Conservation (phyloP, 2,888 invertebrate species). For the Oscheius sp. region DNA sequence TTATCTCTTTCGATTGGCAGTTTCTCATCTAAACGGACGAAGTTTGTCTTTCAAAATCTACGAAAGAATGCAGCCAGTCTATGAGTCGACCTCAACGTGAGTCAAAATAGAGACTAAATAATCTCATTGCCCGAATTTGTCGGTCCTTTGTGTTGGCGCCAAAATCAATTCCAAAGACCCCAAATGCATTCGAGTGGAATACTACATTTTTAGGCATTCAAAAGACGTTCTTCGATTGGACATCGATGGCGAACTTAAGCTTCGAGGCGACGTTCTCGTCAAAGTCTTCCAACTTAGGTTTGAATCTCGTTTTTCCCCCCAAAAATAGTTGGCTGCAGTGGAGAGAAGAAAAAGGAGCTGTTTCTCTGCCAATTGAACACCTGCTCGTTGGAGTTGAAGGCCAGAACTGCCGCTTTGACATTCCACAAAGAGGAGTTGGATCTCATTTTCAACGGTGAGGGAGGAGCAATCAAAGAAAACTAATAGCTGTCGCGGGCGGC, state of each 20-base stretch:
- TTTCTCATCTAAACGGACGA: conserved; percentile 66
- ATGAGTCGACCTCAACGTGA: conserved; percentile 77
- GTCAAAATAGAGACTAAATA: conserved; percentile 7
- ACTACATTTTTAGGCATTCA: conserved; percentile 34
- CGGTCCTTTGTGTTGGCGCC: conserved; percentile 19
- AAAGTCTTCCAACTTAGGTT: conserved; percentile 76
- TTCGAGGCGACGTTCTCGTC: conserved; percentile 88
- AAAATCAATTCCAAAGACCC: conserved; percentile 7
- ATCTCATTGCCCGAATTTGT: conserved; percentile 8
- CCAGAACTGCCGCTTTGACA: conserved; percentile 77
- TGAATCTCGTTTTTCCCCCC: not conserved
- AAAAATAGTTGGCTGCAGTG: not conserved
- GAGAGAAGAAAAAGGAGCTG: conserved; percentile 66
- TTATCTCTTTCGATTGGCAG: conserved; percentile 78
- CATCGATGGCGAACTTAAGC: conserved; percentile 74
- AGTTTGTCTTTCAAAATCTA: conserved; percentile 78
- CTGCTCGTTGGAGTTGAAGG: conserved; percentile 79
- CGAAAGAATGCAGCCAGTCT: conserved; percentile 87
- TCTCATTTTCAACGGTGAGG: conserved; percentile 73
- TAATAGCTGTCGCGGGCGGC: conserved; percentile 3
- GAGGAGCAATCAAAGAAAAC: conserved; percentile 2
- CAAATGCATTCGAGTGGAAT: conserved; percentile 18
- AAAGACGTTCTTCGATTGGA: conserved; percentile 47
- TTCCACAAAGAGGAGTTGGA: conserved; percentile 88
- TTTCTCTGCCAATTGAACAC: conserved; percentile 93